Evolutionary conservation across 1,140 invertebrate genomes (phyloP).

Genomic region (Drosophila lacertosa): DNA sequence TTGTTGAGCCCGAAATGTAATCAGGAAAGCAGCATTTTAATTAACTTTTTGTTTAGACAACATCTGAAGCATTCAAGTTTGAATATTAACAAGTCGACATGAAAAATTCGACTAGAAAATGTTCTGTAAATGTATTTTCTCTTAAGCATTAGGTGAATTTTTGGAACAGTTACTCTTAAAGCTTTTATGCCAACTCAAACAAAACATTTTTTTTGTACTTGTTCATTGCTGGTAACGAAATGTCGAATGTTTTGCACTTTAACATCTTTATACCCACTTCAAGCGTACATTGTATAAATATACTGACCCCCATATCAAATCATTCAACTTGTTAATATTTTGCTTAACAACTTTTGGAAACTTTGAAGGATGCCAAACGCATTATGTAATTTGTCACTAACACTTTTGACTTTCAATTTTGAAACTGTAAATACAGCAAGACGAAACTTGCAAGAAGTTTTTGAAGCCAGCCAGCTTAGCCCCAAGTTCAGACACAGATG

Average conservation of each 20-base stretch:
- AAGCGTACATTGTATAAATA: neutral
- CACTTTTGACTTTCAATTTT: slow-evolving; percentile 67
- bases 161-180: too few relatives aligned
- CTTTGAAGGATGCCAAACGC: slow-evolving; percentile 56
- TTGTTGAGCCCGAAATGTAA: slow-evolving; percentile 14
- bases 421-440: slow-evolving; percentile 41
- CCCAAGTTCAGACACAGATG: slow-evolving; percentile 29
- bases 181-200: too few relatives aligned
- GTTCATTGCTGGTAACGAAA: too few relatives aligned
- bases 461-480: slow-evolving; percentile 64
- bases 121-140: neutral
- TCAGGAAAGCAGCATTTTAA: slow-evolving; percentile 24
- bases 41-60: slow-evolving; percentile 36
- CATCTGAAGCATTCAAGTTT: slow-evolving; percentile 9
- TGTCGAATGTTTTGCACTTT: too few relatives aligned
- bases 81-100: neutral
- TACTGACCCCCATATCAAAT: slow-evolving; percentile 4
- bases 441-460: slow-evolving; percentile 62
- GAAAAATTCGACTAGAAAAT: neutral
- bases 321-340: slow-evolving; percentile 53
- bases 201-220: too few relatives aligned
- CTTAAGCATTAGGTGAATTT: too few relatives aligned
- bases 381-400: slow-evolving; percentile 73
- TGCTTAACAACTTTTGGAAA: slow-evolving; percentile 25
- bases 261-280: too few relatives aligned